Evolutionary conservation across 2,888 invertebrate species (phyloP).

Genomic region (Oscheius sp.): DNA sequence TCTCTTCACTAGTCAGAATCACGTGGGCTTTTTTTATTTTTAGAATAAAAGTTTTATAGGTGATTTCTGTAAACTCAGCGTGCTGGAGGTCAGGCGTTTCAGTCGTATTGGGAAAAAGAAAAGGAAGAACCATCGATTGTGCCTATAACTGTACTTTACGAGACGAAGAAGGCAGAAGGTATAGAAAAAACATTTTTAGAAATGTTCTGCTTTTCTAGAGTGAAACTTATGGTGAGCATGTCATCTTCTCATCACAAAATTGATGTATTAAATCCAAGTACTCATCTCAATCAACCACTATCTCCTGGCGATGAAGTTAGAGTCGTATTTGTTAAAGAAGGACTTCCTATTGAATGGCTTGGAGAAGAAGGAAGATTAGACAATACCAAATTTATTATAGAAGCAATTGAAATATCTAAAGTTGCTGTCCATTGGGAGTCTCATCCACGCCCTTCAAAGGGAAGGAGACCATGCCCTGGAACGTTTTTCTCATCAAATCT

Average conservation of each 20-base stretch:
- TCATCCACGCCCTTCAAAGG: background rate
- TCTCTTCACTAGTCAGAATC: background rate
- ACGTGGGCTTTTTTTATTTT: background rate
- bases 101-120: background rate
- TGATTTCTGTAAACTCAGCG: background rate
- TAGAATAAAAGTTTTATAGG: background rate
- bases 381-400: background rate
- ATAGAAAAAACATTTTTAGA: background rate
- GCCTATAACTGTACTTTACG: background rate
- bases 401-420: background rate
- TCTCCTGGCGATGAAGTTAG: background rate
- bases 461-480: background rate
- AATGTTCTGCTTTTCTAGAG: background rate
- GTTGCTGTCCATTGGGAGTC: background rate
- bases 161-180: background rate
- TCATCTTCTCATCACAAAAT: background rate
- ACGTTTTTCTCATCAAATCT: background rate
- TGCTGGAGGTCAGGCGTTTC: background rate
- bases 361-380: background rate
- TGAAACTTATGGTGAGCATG: background rate
- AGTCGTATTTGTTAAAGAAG: background rate
- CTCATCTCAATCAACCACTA: background rate
- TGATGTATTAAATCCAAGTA: background rate
- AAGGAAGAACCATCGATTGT: background rate
- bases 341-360: background rate